A percentile compares a stretch with the other conserved stretches of the same genome.
Conservation (phyloP, 2,797 vertebrate species). For the Buceros bicornis region DNA sequence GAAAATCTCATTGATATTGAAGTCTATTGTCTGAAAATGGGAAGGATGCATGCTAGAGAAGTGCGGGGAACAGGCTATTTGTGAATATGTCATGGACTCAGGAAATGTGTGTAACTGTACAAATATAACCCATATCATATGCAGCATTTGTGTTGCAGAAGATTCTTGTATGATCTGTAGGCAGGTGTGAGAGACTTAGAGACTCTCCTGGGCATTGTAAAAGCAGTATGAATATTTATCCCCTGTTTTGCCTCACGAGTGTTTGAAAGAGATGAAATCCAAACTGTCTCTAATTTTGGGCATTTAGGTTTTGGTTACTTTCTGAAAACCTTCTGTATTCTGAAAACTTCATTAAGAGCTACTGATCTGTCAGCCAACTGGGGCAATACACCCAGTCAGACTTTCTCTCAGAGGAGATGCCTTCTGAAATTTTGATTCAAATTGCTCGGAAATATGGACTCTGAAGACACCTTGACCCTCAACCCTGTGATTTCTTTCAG, state of each 20-base stretch:
- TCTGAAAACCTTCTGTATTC: neutral
- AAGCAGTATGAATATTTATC: neutral
- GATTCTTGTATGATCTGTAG: neutral
- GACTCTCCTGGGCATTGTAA: neutral
- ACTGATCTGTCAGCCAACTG: neutral
- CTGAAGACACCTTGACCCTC: neutral
- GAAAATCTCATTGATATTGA: neutral
- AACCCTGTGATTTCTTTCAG: neutral
- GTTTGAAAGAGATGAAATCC: neutral
- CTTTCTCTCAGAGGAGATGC: neutral
- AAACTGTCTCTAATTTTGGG: neutral
- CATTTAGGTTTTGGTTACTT: neutral
- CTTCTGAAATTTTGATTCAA: neutral
- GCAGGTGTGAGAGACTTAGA: neutral
- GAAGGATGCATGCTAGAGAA: neutral
- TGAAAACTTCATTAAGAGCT: conserved; percentile 5
- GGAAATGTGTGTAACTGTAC: too few species aligned
- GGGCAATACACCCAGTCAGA: neutral
- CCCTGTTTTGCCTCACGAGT: neutral
- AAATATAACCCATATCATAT: neutral
- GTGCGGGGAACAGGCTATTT: neutral
- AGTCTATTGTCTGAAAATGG: neutral
- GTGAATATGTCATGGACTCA: neutral
- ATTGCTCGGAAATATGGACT: neutral
- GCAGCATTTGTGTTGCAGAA: neutral